Base-by-base conservation (phyloP, 2,113 vertebrate genomes). In the Pontoporia blainvillei region DNA sequence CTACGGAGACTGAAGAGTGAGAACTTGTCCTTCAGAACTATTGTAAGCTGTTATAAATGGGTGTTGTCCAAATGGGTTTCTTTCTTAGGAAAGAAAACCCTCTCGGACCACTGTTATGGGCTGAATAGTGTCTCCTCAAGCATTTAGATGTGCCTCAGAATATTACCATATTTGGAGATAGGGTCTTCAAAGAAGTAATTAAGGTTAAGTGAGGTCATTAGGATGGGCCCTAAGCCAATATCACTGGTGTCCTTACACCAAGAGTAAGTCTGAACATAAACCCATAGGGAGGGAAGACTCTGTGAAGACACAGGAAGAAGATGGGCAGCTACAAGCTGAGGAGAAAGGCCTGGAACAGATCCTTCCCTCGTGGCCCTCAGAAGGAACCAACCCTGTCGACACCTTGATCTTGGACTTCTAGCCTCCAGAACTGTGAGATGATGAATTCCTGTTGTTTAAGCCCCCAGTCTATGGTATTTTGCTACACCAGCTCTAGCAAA, bases 21-120 rank as follows among this genome's bases (percentile, higher is more conserved):
- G 93, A 96, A 90, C 87, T 93, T 96, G 85, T 95, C 89, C 73
- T 96, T 96, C 93, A 29, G 49, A 62, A 69, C 49, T 91, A 71
- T 36, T 39, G 64, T 87, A 8, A 17, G 57, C 94, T 73, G 67
- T 23, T 36, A 86, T 91, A 69, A 94, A 90, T 79, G 36, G 71
- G 14, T 59, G 23, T 93, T 21, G n/a, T 36, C 4, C n/a, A 36
- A 69, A 21, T 54, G 31, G 31, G 75, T 78, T 57, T 57, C 54
- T 57, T 57, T 57, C 84, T 97, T 85, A 90, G 54, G 72, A 23
- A 79, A 91, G 31, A 66, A 69, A 91, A 75, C n/a, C 83, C 95
- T 96, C 95, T 46, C 49, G 25, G 87, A 75, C 36, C 57, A 29
- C 29, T 39, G 20, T 2, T 85, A 41, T 4, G 5, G 31, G 73